Evolutionary conservation across 2,888 invertebrate species (phyloP).

Genomic region (Melieria crassipennis): DNA sequence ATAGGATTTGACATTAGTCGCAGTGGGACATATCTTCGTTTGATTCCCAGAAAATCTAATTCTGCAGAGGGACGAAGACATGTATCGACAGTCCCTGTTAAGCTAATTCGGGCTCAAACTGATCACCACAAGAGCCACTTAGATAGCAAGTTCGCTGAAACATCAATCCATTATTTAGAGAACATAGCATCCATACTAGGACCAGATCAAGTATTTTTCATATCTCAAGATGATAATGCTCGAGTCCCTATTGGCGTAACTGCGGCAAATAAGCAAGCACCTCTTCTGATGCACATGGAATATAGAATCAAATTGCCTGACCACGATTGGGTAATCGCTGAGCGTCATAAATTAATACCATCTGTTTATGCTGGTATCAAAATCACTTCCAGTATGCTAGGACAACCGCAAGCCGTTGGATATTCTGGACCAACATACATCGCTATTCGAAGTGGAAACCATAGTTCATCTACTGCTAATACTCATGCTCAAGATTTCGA

Average conservation of each 20-base stretch:
- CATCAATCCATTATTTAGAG: conserved; percentile 8
- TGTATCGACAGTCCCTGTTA: conserved; percentile 31
- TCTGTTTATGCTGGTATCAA: conserved; percentile 40
- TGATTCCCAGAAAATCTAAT: conserved; percentile 29
- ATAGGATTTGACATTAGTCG: conserved; percentile 32
- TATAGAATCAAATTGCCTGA: conserved; percentile 34
- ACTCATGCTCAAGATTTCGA: conserved; percentile 26
- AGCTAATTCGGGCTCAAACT: conserved; percentile 10
- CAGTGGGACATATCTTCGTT: conserved; percentile 27
- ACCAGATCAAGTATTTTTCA: conserved; percentile 35
- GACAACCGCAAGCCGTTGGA: conserved; percentile 51
- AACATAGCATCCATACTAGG: conserved; percentile 29
- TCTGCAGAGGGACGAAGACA: conserved; percentile 27
- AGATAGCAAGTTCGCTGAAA: conserved; percentile 33
- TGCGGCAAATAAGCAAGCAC: conserved; percentile 57
- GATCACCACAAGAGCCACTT: conserved; percentile 28
- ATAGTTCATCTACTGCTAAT: conserved; percentile 36
- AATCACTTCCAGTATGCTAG: conserved; percentile 34
- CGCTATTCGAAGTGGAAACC: conserved; percentile 49
- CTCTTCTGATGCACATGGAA: conserved; percentile 46
- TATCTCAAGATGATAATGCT: conserved; percentile 50
- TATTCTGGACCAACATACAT: conserved; percentile 49
- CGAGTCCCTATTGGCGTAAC: conserved; percentile 58
- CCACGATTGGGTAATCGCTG: conserved; percentile 39
- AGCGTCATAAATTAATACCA: conserved; percentile 37